Conservation (phyloP, 2,113 vertebrate species). For the Podarcis muralis region DNA sequence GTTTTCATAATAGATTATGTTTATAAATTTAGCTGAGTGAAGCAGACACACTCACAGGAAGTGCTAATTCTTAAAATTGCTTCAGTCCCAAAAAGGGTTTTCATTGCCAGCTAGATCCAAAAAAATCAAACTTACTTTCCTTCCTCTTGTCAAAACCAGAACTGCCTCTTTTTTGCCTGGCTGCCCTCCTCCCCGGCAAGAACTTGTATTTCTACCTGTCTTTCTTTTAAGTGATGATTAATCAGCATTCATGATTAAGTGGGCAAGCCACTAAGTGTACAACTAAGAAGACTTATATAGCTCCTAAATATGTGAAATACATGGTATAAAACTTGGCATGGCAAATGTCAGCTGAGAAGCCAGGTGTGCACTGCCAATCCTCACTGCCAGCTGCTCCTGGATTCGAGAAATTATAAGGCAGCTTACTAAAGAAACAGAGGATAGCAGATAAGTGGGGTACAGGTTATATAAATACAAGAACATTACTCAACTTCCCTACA, state of each 20-base stretch:
- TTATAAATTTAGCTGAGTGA: not conserved
- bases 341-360: no score
- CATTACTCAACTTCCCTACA: not conserved
- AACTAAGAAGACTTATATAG: not conserved
- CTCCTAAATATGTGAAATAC: not conserved
- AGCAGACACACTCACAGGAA: not conserved
- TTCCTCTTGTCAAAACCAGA: not conserved
- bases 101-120: not conserved
- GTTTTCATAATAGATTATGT: not conserved
- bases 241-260: not conserved
- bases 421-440: not conserved
- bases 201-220: not conserved
- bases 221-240: not conserved
- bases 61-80: not conserved
- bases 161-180: not conserved
- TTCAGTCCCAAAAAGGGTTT: not conserved
- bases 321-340: not conserved
- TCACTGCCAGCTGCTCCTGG: no score
- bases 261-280: not conserved
- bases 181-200: not conserved
- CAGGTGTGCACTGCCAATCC: no score
- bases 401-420: not conserved
- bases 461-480: not conserved
- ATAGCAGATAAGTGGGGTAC: not conserved
- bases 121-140: not conserved